phyloP scores from a whole-genome alignment of 2,888 invertebrate species.

The Nipponacmea schrenckii region DNA sequence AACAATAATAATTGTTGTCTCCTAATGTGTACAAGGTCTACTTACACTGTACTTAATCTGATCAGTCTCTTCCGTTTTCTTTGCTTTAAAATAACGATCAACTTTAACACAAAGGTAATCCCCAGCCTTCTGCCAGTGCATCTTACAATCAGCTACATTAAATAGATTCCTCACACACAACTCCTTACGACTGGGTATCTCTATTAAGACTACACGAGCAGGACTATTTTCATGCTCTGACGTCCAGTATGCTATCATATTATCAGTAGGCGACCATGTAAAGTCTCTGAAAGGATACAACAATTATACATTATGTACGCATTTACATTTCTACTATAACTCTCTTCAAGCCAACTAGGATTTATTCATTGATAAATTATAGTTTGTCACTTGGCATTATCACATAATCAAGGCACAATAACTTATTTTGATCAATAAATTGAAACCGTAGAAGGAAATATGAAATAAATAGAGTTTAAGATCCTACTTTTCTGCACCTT shows the following conservation, averaged over 20 bases:
- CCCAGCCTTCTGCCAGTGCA: slow-evolving; percentile 99
- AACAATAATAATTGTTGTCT: too few species aligned
- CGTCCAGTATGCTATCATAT: slow-evolving; percentile 96
- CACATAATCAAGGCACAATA: too few species aligned
- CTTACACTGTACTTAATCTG: slow-evolving; percentile 86
- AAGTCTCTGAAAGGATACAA: slow-evolving; percentile 78
- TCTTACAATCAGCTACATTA: slow-evolving; percentile 97
- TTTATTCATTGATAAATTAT: too few species aligned
- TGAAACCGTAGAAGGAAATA: too few species aligned
- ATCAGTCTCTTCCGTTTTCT: slow-evolving; percentile 84
- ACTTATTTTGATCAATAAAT: too few species aligned
- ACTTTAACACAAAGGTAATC: slow-evolving; percentile 97
- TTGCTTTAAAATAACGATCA: slow-evolving; percentile 87
- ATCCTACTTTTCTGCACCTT: too few species aligned
- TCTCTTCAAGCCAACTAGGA: too few species aligned
- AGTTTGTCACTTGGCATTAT: too few species aligned
- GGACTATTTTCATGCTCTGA: slow-evolving; percentile 94
- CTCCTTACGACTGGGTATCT: slow-evolving; percentile 78
- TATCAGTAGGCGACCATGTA: slow-evolving; percentile 98
- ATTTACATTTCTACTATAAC: too few species aligned
- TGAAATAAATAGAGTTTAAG: too few species aligned
- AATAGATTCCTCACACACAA: slow-evolving; percentile 93
- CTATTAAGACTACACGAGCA: slow-evolving; percentile 90
- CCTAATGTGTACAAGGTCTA: slow-evolving; percentile 21
- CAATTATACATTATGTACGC: too few species aligned